Conservation (phyloP, 2,113 vertebrate species). For the Orcinus orca region DNA sequence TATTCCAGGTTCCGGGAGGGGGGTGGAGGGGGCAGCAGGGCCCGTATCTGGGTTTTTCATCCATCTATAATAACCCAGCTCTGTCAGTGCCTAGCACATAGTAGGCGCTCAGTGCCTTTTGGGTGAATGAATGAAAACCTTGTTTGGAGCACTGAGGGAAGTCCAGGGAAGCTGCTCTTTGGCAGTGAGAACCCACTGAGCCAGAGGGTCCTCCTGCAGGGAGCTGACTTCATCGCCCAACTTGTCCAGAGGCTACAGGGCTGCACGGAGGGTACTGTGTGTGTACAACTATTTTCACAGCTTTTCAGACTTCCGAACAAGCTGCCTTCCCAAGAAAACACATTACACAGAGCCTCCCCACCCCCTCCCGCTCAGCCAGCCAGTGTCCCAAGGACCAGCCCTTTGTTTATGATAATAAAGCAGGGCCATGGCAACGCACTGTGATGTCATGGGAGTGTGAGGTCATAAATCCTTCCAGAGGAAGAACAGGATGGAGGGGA, state of each 20-base stretch:
- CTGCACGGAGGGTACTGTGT: neutral
- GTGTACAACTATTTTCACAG: constrained; percentile 14
- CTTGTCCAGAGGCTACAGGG: neutral
- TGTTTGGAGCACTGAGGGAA: neutral
- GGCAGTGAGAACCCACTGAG: fast-evolving
- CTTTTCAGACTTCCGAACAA: constrained; percentile 56
- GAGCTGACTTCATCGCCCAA: neutral
- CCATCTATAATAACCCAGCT: neutral
- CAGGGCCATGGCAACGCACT: constrained; percentile 68
- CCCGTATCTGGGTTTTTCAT: neutral
- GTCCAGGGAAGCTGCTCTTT: neutral
- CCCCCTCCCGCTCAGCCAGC: neutral
- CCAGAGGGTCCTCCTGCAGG: neutral
- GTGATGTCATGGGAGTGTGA: constrained; percentile 83
- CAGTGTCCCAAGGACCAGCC: neutral
- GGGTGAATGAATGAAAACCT: neutral
- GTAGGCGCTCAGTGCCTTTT: neutral
- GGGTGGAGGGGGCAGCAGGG: neutral
- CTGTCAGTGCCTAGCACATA: neutral
- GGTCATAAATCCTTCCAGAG: constrained; percentile 83
- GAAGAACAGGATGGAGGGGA: neutral
- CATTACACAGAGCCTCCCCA: neutral
- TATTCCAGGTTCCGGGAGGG: neutral
- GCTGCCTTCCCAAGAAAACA: constrained; percentile 60
- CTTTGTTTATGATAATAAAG: constrained; percentile 78